Conservation (phyloP, 2,797 vertebrate species). For the Clamator glandarius region DNA sequence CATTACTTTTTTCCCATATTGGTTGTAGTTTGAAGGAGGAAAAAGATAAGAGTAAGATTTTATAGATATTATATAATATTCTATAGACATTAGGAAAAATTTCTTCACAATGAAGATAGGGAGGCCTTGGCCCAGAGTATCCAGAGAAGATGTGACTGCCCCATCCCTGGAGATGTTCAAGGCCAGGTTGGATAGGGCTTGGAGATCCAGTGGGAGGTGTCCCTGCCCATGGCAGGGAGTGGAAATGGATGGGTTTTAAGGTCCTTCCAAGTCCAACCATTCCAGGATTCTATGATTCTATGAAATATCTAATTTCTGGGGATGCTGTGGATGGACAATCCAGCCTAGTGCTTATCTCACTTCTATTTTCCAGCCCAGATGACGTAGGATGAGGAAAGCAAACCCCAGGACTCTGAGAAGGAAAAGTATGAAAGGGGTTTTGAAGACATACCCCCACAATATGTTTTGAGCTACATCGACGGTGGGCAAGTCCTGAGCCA, state of each 20-base stretch:
- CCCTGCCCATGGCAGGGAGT: no score
- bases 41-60: not conserved
- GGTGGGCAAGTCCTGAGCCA: not conserved
- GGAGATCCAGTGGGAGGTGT: no score
- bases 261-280: no score
- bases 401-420: not conserved
- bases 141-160: no score
- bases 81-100: no score
- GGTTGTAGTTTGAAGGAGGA: not conserved
- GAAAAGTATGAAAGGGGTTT: not conserved
- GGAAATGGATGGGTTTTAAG: no score
- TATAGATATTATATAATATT: no score
- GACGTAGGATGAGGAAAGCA: not conserved
- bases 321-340: fast-evolving
- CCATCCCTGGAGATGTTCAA: no score
- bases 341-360: fast-evolving
- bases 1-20: fast-evolving
- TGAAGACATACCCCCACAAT: fast-evolving
- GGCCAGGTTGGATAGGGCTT: no score
- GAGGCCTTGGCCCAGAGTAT: no score
- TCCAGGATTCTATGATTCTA: no score
- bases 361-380: not conserved
- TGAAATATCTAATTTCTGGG: not conserved
- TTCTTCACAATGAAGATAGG: no score
- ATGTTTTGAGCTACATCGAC: fast-evolving